Evolutionary conservation across 1,140 invertebrate species (phyloP), one percentile per base, ranked within the genome.

Genomic region (Coenobita brevimanus): DNA sequence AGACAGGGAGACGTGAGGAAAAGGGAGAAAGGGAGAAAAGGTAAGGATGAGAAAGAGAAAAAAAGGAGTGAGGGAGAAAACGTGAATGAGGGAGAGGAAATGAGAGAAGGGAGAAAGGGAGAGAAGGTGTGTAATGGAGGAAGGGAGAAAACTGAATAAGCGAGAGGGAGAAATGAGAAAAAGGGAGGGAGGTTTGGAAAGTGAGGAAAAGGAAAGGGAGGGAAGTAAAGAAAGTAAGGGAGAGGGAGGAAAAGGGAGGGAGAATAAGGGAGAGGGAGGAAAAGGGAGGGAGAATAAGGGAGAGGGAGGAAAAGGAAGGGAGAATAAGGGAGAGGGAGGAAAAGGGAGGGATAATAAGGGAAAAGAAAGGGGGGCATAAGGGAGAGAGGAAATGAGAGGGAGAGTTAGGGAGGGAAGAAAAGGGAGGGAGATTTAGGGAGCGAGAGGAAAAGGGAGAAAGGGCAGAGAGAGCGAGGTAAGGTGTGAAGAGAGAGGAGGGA

Each of bases 41-140:
- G 41, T 46, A 43, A 24, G 43, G 30, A 43, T 13, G 13, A 13
- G n/a, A 69, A 30, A 17, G 73, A 33, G n/a, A 24, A 1, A 1
- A 27, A 17, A 33, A 24, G 24, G 64, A 33, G 24, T 0, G 24
- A 33, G 24, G 64, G 64, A 1, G 64, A n/a, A n/a, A n/a, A n/a
- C n/a, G n/a, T n/a, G n/a, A n/a, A n/a, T n/a, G n/a, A n/a, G n/a
- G n/a, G n/a, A n/a, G n/a, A n/a, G n/a, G n/a, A n/a, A n/a, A n/a
- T n/a, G n/a, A n/a, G n/a, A n/a, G 0, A 13, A 41, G 30, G 21
- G 43, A 43, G 21, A 24, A 21, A 27, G 75, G 24, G 3, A 8
- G 41, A n/a, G 21, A 15, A 43, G 75, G 75, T 27, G 75, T 8
- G 50, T 78, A 78, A 78, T 78, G 75, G 75, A 43, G 46, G 46